phyloP scores from a whole-genome alignment of 2,113 vertebrate species.

The Apistogramma diplotaenia region DNA sequence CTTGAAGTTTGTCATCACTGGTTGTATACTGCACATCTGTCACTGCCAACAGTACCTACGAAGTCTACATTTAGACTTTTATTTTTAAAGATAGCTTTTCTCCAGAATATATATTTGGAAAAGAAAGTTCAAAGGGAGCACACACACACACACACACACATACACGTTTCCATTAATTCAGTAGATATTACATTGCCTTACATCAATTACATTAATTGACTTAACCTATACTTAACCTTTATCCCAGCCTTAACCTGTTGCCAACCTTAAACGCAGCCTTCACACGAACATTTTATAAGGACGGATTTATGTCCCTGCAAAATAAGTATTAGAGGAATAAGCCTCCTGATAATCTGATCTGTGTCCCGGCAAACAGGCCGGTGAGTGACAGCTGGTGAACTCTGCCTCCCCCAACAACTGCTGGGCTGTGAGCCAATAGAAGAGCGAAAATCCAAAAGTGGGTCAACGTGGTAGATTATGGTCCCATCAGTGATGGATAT shows the following conservation, averaged over 20 bases:
- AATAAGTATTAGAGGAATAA: not conserved
- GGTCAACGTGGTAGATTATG: conserved; percentile 37
- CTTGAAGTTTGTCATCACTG: not conserved
- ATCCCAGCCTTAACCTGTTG: not conserved
- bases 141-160: not conserved
- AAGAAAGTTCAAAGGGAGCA: not conserved
- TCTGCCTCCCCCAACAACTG: conserved; percentile 3
- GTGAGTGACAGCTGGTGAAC: conserved; percentile 55
- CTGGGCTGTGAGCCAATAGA: conserved; percentile 34
- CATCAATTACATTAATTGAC: not conserved
- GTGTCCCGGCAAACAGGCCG: conserved; percentile 20
- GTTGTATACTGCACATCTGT: not conserved
- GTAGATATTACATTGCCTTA: not conserved
- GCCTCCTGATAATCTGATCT: conserved; percentile 25
- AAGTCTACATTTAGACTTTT: not conserved
- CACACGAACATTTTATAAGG: not conserved
- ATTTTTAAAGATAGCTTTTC: not conserved
- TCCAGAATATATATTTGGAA: not conserved
- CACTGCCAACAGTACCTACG: not conserved
- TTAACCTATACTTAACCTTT: not conserved
- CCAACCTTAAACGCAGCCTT: not conserved
- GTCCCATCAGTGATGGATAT: conserved; percentile 5
- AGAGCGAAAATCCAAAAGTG: conserved; percentile 23
- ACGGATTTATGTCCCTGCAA: not conserved
- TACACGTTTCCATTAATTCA: not conserved